These are phyloP conservation scores for Styela plicata DNA, from an alignment of 23 tunicate genomes.

Conservation along the genomic window DNA sequence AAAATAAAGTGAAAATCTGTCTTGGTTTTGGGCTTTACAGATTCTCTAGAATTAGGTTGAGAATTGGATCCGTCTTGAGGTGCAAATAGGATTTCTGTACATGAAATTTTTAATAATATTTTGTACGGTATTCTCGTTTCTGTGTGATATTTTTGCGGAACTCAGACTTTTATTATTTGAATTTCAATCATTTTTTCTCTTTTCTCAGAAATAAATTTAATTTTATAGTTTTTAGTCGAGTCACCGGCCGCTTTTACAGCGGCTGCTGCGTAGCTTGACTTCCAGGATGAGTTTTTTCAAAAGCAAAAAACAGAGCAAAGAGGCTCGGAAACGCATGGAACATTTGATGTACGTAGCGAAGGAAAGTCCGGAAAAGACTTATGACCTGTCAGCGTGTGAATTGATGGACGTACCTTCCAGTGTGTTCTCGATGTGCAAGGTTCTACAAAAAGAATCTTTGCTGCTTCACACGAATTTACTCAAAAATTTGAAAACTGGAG, in stretches of 20 bases:
- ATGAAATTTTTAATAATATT: no score
- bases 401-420: constrained; percentile 43
- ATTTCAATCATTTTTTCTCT: neutral
- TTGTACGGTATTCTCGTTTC: no score
- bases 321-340: constrained; percentile 80
- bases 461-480: constrained; percentile 69
- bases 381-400: constrained; percentile 78
- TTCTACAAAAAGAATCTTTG: constrained; percentile 61
- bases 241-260: neutral
- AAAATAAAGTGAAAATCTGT: no score
- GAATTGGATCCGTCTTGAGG: no score
- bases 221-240: neutral
- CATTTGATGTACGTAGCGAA: constrained; percentile 73
- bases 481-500: constrained; percentile 69
- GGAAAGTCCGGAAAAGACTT: constrained; percentile 69
- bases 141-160: no score
- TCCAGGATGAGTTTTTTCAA: constrained; percentile 50
- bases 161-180: no score
- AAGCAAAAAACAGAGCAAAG: constrained; percentile 88
- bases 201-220: neutral
- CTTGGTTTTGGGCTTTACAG: no score
- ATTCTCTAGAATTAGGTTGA: no score
- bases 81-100: no score
- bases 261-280: neutral
- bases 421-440: constrained; percentile 67